These are phyloP conservation scores for Amphipyra tragopoginis DNA, from an alignment of 2,888 invertebrate genomes.

Conservation along the genomic window DNA sequence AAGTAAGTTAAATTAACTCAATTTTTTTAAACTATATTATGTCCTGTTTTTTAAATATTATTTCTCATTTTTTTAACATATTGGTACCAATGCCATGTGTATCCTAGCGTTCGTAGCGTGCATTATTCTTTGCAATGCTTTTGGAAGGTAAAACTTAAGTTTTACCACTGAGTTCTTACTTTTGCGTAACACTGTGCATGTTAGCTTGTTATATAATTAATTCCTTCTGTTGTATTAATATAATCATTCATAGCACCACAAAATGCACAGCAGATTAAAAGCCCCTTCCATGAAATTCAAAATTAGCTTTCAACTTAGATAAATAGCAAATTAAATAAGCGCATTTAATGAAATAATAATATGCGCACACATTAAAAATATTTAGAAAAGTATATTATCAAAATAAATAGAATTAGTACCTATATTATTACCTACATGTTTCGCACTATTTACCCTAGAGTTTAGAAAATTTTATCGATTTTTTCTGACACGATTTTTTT, in stretches of 20 bases:
- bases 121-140: slow-evolving; percentile 14
- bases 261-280: slow-evolving; percentile 18
- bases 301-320: slow-evolving; percentile 5
- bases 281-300: background rate
- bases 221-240: slow-evolving; percentile 7
- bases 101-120: slow-evolving; percentile 11
- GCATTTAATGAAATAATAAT: background rate
- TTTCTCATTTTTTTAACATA: background rate
- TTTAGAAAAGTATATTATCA: background rate
- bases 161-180: slow-evolving; percentile 9
- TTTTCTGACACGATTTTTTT: slow-evolving; percentile 75
- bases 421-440: background rate
- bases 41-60: background rate
- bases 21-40: background rate
- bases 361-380: slow-evolving; percentile 11
- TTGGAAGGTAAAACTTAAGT: background rate
- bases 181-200: slow-evolving; percentile 44
- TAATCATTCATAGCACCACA: slow-evolving; percentile 12
- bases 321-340: slow-evolving; percentile 10
- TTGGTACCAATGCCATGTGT: slow-evolving; percentile 2
- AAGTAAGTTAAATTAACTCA: background rate
- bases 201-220: slow-evolving; percentile 23
- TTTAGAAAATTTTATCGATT: slow-evolving; percentile 58
- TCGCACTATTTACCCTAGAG: slow-evolving; percentile 52
- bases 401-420: no score